These are phyloP conservation scores for Caenorhabditis wallacei DNA, from an alignment of 2,888 invertebrate species.

Conservation along the genomic window DNA sequence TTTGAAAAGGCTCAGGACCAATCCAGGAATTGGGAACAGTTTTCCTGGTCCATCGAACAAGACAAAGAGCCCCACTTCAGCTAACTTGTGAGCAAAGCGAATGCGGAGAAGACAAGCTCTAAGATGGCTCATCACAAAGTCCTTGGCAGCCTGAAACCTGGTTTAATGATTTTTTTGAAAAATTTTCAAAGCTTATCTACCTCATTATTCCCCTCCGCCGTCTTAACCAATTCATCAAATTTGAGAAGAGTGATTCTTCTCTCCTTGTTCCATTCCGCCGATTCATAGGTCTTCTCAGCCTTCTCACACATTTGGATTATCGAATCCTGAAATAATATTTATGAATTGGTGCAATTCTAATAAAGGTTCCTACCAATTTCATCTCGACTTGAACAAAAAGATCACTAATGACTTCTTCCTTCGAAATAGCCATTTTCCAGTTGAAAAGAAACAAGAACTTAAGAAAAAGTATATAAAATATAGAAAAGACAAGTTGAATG, in stretches of 20 bases:
- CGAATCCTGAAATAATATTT: too few species aligned
- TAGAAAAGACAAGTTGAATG: neutral
- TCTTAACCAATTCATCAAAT: constrained; percentile 25
- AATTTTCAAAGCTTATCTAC: neutral
- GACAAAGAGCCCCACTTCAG: constrained; percentile 25
- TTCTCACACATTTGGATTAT: constrained; percentile 14
- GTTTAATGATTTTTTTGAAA: neutral
- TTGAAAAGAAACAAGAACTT: neutral
- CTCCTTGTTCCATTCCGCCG: constrained; percentile 30
- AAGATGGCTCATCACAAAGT: constrained; percentile 13
- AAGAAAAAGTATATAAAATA: neutral
- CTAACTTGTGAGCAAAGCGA: constrained; percentile 17
- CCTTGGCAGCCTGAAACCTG: constrained; percentile 23
- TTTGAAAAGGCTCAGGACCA: constrained; percentile 9
- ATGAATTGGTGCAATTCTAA: neutral
- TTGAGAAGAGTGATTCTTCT: constrained; percentile 12
- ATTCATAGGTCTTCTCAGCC: constrained; percentile 14
- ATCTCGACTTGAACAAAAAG: constrained; percentile 43
- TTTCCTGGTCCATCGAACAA: constrained; percentile 48
- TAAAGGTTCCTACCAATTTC: constrained; percentile 13
- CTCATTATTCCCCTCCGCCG: constrained; percentile 34
- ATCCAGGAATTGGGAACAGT: constrained; percentile 36
- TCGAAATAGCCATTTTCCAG: neutral
- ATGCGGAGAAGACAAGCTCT: neutral
- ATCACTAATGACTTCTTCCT: constrained; percentile 40